Conservation (phyloP, 1,140 invertebrate species). For the Grapholita molesta region DNA sequence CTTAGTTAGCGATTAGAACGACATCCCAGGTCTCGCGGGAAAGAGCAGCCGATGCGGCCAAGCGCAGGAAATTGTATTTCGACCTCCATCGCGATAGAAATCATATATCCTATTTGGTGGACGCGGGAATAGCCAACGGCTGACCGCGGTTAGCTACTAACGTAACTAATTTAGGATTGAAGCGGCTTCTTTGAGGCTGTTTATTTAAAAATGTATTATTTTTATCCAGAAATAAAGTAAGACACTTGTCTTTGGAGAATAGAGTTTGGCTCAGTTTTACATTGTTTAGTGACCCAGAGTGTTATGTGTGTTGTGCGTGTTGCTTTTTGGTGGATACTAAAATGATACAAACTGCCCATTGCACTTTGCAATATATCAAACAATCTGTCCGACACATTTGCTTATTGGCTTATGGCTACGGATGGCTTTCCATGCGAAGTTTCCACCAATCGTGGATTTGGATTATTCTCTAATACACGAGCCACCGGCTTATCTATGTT, state of each 20-base stretch:
- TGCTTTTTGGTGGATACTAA: too few relatives aligned
- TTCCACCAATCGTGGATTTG: neutral
- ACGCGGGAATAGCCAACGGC: neutral
- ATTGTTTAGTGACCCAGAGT: too few relatives aligned
- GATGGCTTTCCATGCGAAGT: neutral
- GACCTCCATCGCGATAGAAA: constrained; percentile 10
- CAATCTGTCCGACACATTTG: neutral
- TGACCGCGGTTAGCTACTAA: neutral
- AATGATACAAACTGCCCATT: too few relatives aligned
- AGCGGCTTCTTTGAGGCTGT: too few relatives aligned
- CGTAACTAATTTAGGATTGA: too few relatives aligned
- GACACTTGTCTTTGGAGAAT: too few relatives aligned
- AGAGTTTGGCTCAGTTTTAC: too few relatives aligned
- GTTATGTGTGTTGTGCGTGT: too few relatives aligned
- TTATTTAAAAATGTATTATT: too few relatives aligned
- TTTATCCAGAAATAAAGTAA: too few relatives aligned
- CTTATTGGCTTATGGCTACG: neutral
- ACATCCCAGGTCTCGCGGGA: constrained; percentile 6
- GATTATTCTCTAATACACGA: neutral
- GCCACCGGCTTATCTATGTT: neutral
- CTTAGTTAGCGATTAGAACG: neutral
- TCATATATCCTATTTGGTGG: neutral
- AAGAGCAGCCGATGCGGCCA: constrained; percentile 8
- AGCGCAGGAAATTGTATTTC: constrained; percentile 9
- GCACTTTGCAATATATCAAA: too few relatives aligned